Evolutionary conservation across 2,888 invertebrate genomes (phyloP).

Genomic region (Andrena bucephala): DNA sequence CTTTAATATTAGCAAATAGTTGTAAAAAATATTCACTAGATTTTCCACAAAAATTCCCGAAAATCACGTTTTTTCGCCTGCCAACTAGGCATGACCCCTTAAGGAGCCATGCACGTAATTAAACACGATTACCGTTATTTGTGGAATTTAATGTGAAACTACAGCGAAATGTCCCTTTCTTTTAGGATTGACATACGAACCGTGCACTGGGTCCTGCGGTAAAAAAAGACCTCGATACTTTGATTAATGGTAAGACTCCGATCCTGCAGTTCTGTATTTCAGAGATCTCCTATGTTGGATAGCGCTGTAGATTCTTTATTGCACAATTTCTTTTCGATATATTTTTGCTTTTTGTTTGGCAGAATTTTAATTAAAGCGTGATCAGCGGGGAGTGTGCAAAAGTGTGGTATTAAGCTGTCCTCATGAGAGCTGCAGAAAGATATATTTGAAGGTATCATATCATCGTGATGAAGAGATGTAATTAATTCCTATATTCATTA

Average conservation of each 20-base stretch:
- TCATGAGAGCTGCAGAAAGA: background rate
- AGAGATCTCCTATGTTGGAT: too few species aligned
- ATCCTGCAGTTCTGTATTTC: too few species aligned
- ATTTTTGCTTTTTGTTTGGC: background rate
- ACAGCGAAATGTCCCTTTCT: background rate
- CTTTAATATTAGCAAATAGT: too few species aligned
- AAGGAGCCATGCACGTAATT: background rate
- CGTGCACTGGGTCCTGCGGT: constrained; percentile 38
- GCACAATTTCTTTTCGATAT: background rate
- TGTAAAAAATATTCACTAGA: too few species aligned
- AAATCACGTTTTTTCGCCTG: too few species aligned
- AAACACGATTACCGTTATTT: background rate
- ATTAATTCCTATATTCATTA: constrained; percentile 26
- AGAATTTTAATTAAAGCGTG: background rate
- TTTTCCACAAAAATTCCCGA: too few species aligned
- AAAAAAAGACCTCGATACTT: background rate
- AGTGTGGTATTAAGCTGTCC: background rate
- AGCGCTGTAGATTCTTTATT: background rate
- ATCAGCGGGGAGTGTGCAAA: background rate
- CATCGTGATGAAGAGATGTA: background rate
- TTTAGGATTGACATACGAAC: background rate
- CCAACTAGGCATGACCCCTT: background rate
- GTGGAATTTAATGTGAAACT: background rate
- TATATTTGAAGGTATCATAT: background rate
- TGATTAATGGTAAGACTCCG: background rate